Evolutionary conservation across 37 sponge, comb jelly and placozoan species (phyloP), one percentile per base, ranked within the genome.

Genomic region (Spongilla lacustris): DNA sequence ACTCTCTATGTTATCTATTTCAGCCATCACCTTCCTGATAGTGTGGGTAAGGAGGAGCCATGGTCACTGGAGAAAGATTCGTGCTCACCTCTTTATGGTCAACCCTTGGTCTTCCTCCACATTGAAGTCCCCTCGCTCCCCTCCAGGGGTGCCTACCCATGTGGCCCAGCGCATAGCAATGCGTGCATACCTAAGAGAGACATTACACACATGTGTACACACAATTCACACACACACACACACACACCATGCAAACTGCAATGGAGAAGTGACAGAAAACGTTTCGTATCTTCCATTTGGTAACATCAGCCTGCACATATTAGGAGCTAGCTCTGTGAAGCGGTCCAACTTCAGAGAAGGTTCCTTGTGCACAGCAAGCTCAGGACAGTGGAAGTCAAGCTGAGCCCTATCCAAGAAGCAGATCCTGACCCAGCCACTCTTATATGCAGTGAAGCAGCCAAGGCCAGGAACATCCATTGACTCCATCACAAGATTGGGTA

Each of bases 301-400:
- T 32, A 36, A 66, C 48, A 83, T 50, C 84, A 83, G 23, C 14
- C 84, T 46, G 48, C 84, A 83, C 36, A 30, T 23, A 19, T 68
- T 10, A 34, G 49, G 69, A 19, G 0, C 68, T 12, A 81, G 34
- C 37, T 50, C 33, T 24, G 49, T 75, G 28, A 50, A 50, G 46
- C 6, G 41, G 37, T 36, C 74, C 84, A 83, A 23, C 33, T 36
- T 33, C 10, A 66, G 33, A 28, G 32, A 36, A 25, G 50, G 28
- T 22, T n/a, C 13, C 2, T 27, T 32, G 66, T 27, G 78, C 23
- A 71, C 26, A 30, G 48, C 66, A 17, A 83, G 34, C 13, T 31
- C 50, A 25, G 87, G 81, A 24, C 37, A 66, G 68, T 76, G 74
- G 75, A 80, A 66, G 21, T 87, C 88, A 4, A 87, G 35, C 27